Base-by-base conservation (phyloP, 2,888 invertebrate species). In the Drosophila silvestris region DNA sequence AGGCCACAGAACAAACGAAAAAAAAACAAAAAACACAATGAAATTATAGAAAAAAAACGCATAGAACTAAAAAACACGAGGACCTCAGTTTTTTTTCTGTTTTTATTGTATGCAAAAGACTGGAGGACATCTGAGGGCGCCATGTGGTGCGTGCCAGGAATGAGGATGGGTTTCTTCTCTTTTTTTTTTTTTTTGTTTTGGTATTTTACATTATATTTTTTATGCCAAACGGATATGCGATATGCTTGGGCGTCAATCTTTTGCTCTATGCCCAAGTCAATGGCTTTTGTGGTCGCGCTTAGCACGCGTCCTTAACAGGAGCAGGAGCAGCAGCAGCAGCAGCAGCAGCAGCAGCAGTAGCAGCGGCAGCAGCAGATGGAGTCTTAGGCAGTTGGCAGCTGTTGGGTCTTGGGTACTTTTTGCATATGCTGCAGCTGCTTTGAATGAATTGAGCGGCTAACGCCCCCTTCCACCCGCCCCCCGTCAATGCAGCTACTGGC, bases 171-270 rank as follows among this genome's bases (percentile, higher is more conserved):
- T 39, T 57, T 30, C 14, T 19, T 28, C 28, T 26, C 12, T 30
- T 19, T 37, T 35, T 35, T 22, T 22, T 22, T 22, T 16, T 37
- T 50, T 37, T 7, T 26, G 5, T 35, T 35, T 35, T 16, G 5
- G 44, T 37, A 14, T 28, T n/a, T 60, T 39, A 28, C 35, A 16
- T 47, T 28, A 47, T 47, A 26, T 78, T 85, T 88, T 88, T 83
- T 83, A 82, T 82, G 66, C 81, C 75, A 79, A 89, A 63, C 85
- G 87, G 87, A 87, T 87, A 89, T 89, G 85, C 85, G 89, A 87
- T 89, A 83, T 74, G 82, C 65, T 76, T 77, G 81, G 89, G 87
- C 85, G 89, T 84, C 79, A 82, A 89, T 81, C 81, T 85, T 67
- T 79, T 78, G 75, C 77, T 63, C 47, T 70, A 54, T 58, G 54